Conservation (phyloP, 2,113 vertebrate species). For the Leucoraja erinaceus region DNA sequence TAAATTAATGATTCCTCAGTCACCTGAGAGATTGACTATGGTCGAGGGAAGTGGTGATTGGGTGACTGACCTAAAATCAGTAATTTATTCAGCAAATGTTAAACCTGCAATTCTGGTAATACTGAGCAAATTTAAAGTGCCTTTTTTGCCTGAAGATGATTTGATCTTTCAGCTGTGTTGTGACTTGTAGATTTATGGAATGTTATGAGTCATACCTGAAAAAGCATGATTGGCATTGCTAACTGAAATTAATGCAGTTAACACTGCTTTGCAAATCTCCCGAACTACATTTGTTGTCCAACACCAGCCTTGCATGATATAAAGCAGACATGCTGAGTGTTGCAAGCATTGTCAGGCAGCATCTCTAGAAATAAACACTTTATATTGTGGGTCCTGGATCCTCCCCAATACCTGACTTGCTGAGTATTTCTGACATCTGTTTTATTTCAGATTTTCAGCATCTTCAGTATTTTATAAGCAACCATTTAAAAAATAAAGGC, state of each 20-base stretch:
- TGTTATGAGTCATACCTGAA: background rate
- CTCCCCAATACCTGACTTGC: no score
- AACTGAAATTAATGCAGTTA: background rate
- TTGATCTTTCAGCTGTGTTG: background rate
- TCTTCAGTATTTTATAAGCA: background rate
- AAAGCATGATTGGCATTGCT: background rate
- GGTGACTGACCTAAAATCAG: background rate
- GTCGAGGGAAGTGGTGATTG: constrained; percentile 37
- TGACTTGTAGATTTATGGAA: background rate
- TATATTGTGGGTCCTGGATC: no score
- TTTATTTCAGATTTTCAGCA: background rate
- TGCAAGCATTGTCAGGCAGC: no score
- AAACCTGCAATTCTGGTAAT: background rate
- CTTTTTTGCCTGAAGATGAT: background rate
- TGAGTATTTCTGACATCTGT: no score
- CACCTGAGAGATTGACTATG: constrained; percentile 28
- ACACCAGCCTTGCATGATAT: background rate
- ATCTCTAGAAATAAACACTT: no score
- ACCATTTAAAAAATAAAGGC: no score
- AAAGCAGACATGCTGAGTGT: no score
- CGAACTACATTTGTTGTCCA: background rate
- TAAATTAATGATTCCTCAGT: constrained; percentile 43
- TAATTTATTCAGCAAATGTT: constrained; percentile 34
- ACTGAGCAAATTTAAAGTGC: background rate
- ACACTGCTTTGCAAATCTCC: background rate